Base-by-base conservation (phyloP, 1,140 invertebrate genomes). In the Brachionus manjavacas region DNA sequence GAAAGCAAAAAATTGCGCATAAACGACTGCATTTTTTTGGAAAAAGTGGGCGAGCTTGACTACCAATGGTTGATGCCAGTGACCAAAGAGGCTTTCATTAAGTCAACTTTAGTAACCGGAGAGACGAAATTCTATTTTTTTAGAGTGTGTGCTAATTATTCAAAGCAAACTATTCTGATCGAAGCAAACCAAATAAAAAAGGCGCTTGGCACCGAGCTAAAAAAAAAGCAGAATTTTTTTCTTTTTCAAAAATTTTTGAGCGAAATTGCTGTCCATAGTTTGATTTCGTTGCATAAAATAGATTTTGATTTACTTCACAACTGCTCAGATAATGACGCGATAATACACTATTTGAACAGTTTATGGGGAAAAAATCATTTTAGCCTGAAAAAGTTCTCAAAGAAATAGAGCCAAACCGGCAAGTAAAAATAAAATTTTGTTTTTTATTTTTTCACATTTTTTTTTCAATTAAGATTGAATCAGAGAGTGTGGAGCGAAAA, bases 341-440 rank as follows among this genome's bases (percentile, higher is more conserved):
- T 81, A 68, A 31, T 60, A 7, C 9, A 35, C 31, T 81, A 64
- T 68, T 39, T 81, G 20, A 81, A 81, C 39, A 31, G 49, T 25
- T 20, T 81, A 20, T 81, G 79, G 79, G 79, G 79, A 7, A 31
- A 81, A 25, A 60, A 68, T 60, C 79, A 81, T 46, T 81, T 81
- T 64, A 25, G 25, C 20, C 11, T 76, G n/a, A 76, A 76, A 43
- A 76, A 35, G 72, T 76, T 12, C 25, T 76, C 11, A 49, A 76
- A 49, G 72, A 76, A 76, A 49, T 76, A 4, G 72, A 76, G 8
- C 68, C 41, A 25, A 76, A 49, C 31, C 46, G 23, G 28, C 39
- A 76, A 46, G 72, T 76, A 76, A 74, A 28, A 39, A 31, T 2
- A 31, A 66, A 66, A 20, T 25, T 35, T 66, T 0, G 8, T 0